These are phyloP conservation scores for Saturnia japonica DNA, from an alignment of 2,888 invertebrate species.

Conservation along the genomic window DNA sequence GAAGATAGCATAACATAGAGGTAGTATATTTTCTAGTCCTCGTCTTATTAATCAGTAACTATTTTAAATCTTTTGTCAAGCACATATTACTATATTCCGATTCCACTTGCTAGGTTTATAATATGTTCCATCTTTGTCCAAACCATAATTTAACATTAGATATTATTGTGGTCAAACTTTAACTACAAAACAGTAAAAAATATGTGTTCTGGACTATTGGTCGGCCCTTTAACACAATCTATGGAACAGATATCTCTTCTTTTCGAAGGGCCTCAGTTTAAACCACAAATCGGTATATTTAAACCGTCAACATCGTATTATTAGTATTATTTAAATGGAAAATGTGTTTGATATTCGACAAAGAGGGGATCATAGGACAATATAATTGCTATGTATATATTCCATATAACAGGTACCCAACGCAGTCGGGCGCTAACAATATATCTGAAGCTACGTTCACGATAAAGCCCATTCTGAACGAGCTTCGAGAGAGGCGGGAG, in stretches of 20 bases:
- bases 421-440: constrained; percentile 70
- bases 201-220: neutral
- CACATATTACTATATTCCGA: neutral
- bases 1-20: neutral
- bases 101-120: neutral
- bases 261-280: too few relatives aligned
- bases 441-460: constrained; percentile 72
- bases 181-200: neutral
- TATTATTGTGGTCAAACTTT: neutral
- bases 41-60: too few relatives aligned
- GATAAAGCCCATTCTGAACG: constrained; percentile 88
- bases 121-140: neutral
- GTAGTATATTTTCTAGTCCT: neutral
- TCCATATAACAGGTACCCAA: constrained; percentile 69
- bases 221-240: too few relatives aligned
- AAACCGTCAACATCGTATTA: too few relatives aligned
- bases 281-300: too few relatives aligned
- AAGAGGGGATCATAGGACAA: neutral
- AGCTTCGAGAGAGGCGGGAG: constrained; percentile 90
- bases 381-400: too few relatives aligned
- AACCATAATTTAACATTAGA: neutral
- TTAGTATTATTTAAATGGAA: too few relatives aligned
- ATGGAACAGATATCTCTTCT: too few relatives aligned
- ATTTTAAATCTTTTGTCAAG: neutral
- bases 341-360: too few relatives aligned